Evolutionary conservation across 2,797 vertebrate genomes (phyloP).

Genomic region (Syngnathus acus): DNA sequence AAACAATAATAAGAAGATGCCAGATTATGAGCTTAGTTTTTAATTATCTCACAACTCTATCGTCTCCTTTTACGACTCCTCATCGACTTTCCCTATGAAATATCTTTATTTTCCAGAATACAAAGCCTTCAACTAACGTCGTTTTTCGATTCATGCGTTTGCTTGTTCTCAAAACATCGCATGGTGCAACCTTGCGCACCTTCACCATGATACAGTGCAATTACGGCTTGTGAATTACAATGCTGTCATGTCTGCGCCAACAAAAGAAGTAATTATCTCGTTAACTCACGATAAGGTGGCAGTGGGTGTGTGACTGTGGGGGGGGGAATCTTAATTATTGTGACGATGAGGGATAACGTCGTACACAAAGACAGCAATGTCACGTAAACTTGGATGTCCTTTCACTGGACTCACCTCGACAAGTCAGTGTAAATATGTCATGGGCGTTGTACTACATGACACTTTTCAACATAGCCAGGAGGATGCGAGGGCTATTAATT

Average conservation of each 20-base stretch:
- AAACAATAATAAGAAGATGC: neutral
- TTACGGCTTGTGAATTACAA: conserved; percentile 4
- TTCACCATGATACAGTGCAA: neutral
- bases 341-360: neutral
- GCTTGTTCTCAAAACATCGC: neutral
- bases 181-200: neutral
- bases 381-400: neutral
- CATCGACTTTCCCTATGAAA: neutral
- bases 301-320: neutral
- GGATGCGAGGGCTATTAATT: too few species aligned
- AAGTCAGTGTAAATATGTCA: neutral
- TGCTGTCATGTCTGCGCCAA: conserved; percentile 8
- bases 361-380: neutral
- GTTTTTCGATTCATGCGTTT: neutral
- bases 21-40: neutral
- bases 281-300: conserved; percentile 14
- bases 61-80: neutral
- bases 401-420: neutral
- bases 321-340: neutral
- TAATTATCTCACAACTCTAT: neutral
- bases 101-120: too few species aligned
- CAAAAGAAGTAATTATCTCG: conserved; percentile 17
- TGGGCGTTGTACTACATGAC: neutral
- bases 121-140: neutral
- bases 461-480: neutral